Conservation (phyloP, 2,888 invertebrate genomes). For the Stenotaenia linearis region DNA sequence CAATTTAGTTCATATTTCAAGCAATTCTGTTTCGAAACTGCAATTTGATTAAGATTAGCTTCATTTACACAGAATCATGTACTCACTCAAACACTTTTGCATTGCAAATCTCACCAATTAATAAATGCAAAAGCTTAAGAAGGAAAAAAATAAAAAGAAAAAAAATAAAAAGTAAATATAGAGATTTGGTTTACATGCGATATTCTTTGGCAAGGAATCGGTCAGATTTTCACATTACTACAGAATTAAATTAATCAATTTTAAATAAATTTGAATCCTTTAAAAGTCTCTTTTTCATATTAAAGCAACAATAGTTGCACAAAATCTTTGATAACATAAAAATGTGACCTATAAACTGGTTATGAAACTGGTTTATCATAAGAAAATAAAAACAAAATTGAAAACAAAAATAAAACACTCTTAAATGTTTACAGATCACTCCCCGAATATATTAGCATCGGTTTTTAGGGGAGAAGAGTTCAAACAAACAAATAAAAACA, state of each 20-base stretch:
- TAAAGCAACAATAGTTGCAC: too few relatives aligned
- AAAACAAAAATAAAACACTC: not conserved
- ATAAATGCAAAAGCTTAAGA: constrained; percentile 6
- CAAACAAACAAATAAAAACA: not conserved
- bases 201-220: not conserved
- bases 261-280: not conserved
- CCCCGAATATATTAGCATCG: constrained; percentile 4
- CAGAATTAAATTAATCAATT: too few relatives aligned
- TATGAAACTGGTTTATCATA: not conserved
- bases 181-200: not conserved
- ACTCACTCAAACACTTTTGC: not conserved
- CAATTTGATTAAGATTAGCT: too few relatives aligned
- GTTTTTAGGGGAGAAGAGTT: not conserved
- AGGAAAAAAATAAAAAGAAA: not conserved
- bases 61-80: constrained; percentile 2
- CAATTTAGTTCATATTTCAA: not conserved
- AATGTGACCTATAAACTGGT: not conserved
- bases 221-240: not conserved
- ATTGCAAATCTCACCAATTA: not conserved
- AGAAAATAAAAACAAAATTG: not conserved
- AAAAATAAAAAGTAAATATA: not conserved
- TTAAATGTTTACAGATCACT: not conserved
- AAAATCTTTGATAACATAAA: not conserved
- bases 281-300: too few relatives aligned
- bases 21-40: not conserved